Percentiles rank a stretch among this genome's conserved stretches.
These are phyloP conservation scores for Aspidoscelis tigris DNA, from an alignment of 2,113 vertebrate species.

Conservation along the genomic window DNA sequence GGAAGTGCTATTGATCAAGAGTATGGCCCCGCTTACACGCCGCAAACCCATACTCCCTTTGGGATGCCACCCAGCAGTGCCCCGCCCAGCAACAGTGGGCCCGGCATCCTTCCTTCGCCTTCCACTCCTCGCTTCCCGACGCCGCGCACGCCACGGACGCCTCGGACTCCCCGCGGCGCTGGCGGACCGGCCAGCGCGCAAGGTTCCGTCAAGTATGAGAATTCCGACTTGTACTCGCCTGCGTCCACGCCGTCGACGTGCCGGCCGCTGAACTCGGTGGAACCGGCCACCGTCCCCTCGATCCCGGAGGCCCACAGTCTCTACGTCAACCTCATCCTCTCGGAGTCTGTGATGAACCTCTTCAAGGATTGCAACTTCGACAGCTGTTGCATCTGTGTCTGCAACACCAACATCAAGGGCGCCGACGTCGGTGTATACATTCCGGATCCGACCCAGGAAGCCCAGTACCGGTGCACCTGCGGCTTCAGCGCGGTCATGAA, in stretches of 20 bases:
- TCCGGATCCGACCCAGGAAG: slow-evolving; percentile 89
- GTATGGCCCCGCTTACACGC: slow-evolving; percentile 92
- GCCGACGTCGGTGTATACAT: slow-evolving; percentile 97
- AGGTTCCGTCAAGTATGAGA: slow-evolving; percentile 95
- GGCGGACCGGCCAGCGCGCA: slow-evolving; percentile 94
- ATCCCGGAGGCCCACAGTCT: slow-evolving; percentile 98
- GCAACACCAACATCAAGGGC: slow-evolving; percentile 99
- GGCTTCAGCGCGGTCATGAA: slow-evolving; percentile 98
- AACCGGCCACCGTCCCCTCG: slow-evolving; percentile 93
- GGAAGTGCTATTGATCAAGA: slow-evolving; percentile 94
- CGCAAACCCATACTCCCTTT: slow-evolving; percentile 93
- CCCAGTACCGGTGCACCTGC: slow-evolving; percentile 91
- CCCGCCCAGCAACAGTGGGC: slow-evolving; percentile 92
- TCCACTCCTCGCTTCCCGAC: slow-evolving; percentile 96
- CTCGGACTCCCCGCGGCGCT: slow-evolving; percentile 87
- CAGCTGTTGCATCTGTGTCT: slow-evolving; percentile 98
- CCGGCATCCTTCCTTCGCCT: slow-evolving; percentile 94
- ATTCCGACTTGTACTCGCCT: slow-evolving; percentile 95
- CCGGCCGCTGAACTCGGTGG: slow-evolving; percentile 94
- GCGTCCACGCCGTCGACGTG: slow-evolving; percentile 97
- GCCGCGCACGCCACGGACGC: slow-evolving; percentile 92
- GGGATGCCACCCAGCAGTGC: slow-evolving; percentile 91
- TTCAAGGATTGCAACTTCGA: slow-evolving; percentile 99
- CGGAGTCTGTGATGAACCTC: slow-evolving; percentile 96
- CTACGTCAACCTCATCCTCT: slow-evolving; percentile 98